Evolutionary conservation across 2,113 vertebrate species (phyloP).

Genomic region (Eira barbara): DNA sequence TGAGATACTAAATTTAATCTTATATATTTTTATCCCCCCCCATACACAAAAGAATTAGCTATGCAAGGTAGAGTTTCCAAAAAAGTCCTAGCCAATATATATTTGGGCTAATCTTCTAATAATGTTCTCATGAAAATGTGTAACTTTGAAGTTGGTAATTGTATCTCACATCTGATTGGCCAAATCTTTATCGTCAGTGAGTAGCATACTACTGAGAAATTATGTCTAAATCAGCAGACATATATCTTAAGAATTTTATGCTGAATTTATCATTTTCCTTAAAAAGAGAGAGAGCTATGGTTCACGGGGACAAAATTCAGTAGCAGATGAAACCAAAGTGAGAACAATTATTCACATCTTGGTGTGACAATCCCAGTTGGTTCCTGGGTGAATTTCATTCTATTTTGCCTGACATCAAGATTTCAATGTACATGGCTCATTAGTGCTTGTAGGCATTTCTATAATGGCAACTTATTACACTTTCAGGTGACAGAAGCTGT

Average conservation of each 20-base stretch:
- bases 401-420: slow-evolving; percentile 55
- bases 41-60: neutral
- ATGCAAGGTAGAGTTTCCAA: neutral
- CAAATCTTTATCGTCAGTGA: neutral
- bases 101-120: neutral
- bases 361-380: slow-evolving; percentile 16
- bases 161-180: neutral
- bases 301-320: slow-evolving; percentile 26
- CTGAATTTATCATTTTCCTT: slow-evolving; percentile 25
- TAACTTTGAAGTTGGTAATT: neutral
- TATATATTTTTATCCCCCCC: neutral
- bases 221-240: neutral
- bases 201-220: neutral
- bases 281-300: neutral
- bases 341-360: slow-evolving; percentile 36
- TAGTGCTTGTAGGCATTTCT: slow-evolving; percentile 60
- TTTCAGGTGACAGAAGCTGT: slow-evolving; percentile 54
- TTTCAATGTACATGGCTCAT: slow-evolving; percentile 57
- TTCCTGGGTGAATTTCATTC: slow-evolving; percentile 51
- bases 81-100: neutral
- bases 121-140: neutral
- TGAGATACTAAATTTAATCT: neutral
- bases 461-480: slow-evolving; percentile 59
- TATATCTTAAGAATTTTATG: neutral
- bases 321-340: slow-evolving; percentile 34